Conservation (phyloP, 2,797 vertebrate species). For the Chloroceryle inda region DNA sequence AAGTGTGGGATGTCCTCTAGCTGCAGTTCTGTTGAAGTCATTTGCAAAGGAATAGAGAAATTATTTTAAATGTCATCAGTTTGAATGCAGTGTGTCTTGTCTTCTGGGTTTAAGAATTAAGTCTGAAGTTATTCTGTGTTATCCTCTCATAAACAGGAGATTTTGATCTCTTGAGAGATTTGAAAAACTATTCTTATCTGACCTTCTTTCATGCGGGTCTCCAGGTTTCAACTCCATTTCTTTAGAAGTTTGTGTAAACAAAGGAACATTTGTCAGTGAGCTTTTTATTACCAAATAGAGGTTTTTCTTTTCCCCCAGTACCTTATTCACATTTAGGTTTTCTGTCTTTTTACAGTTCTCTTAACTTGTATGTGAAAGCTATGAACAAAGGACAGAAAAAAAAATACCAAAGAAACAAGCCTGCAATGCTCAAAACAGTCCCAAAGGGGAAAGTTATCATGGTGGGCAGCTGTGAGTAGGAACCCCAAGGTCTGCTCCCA, state of each 20-base stretch:
- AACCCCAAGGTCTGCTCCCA: not conserved
- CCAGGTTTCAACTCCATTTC: not conserved
- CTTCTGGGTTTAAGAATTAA: slow-evolving; percentile 54
- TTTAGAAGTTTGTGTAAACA: slow-evolving; percentile 41
- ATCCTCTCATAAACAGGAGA: slow-evolving; percentile 19
- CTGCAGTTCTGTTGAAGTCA: slow-evolving; percentile 35
- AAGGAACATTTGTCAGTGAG: slow-evolving; percentile 1
- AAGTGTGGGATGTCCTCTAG: slow-evolving; percentile 41
- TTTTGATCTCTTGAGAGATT: slow-evolving; percentile 35
- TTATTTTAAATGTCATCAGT: slow-evolving; percentile 64
- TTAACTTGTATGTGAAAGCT: not conserved
- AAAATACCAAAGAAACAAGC: not conserved
- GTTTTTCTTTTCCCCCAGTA: slow-evolving; percentile 38
- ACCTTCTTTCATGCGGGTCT: slow-evolving; percentile 34
- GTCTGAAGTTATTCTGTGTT: not conserved
- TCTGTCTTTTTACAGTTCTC: not conserved
- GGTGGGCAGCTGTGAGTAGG: slow-evolving; percentile 30
- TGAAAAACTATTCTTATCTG: slow-evolving; percentile 27
- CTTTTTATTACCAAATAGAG: not conserved
- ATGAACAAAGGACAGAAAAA: not conserved
- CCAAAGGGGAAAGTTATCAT: not conserved
- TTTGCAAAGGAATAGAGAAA: not conserved
- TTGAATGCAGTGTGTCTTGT: slow-evolving; percentile 17
- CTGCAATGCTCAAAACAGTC: not conserved
- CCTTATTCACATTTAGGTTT: not conserved